Base-by-base conservation (phyloP, 2,888 invertebrate genomes). In the Cinara cedri region DNA sequence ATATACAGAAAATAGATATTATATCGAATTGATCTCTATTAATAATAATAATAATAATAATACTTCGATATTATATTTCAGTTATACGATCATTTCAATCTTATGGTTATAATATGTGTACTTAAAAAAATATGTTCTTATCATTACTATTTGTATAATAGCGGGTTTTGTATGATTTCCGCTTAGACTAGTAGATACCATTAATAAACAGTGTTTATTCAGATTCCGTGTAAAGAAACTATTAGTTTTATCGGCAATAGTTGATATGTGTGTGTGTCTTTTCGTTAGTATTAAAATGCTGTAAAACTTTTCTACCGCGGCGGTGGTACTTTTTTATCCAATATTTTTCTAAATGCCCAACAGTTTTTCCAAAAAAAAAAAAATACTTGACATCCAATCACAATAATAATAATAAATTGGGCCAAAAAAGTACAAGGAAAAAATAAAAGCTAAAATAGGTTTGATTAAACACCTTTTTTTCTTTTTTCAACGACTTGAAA, bases 381-480 rank as follows among this genome's bases (percentile, higher is more conserved):
- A 34, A 34, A 34, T 4, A 34, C 34, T n/a, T 34, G 34, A 4
- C 34, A 34, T 34, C n/a, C 34, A 34, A 34, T 34, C 3, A 34
- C n/a, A n/a, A n/a, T n/a, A 1, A 16, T 24, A 24, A 21, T n/a
- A 46, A 72, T 49, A 72, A 49, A 72, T 26, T 26, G 1, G 26
- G 10, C 19, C 0, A 4, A 26, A 1, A 42, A 26, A 21, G 19
- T 44, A 44, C 49, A 49, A 65, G 55, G 8, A 6, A n/a, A 11
- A 8, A 21, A 49, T 24, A 24, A 49, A 49, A 66, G 10, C 14
- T 21, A 8, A 60, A 60, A 60, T 72, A 16, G 19, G 60, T 72
- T 49, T 34, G 46, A 49, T 72, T 49, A 26, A 72, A 72, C 60
- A 60, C 60, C 60, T 19, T 9, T 10, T 49, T n/a, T 62, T 49